A percentile compares a stretch with the other conserved stretches of the same genome.
Conservation (phyloP, 2,113 vertebrate genomes). For the Peromyscus californicus region DNA sequence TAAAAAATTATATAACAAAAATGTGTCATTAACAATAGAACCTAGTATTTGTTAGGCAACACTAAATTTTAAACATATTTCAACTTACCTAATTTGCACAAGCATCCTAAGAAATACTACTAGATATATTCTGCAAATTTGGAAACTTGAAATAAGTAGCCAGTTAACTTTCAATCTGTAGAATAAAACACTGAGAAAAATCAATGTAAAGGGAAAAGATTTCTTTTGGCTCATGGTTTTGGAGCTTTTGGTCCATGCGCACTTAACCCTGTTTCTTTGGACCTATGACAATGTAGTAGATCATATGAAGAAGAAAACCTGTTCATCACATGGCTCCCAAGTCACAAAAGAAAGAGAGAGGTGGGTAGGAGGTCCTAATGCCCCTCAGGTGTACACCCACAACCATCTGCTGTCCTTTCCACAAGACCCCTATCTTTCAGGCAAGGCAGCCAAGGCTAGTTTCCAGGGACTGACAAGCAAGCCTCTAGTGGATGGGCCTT, state of each 20-base stretch:
- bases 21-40: slow-evolving; percentile 25
- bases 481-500: background rate
- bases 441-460: background rate
- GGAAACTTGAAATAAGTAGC: background rate
- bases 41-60: slow-evolving; percentile 16
- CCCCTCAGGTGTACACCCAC: background rate
- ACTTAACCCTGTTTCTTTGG: background rate
- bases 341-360: background rate
- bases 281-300: too few relatives aligned
- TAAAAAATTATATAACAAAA: slow-evolving; percentile 4
- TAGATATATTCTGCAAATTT: slow-evolving; percentile 44
- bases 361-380: background rate
- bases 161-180: background rate
- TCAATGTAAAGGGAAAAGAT: background rate
- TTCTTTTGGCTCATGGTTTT: background rate
- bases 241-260: background rate
- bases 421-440: background rate
- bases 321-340: background rate
- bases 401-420: background rate
- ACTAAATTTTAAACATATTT: background rate
- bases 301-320: background rate
- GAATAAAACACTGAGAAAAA: background rate
- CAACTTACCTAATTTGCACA: slow-evolving; percentile 16
- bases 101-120: slow-evolving; percentile 28
- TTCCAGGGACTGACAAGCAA: background rate